Conservation (phyloP, 2,888 invertebrate species). For the Erebia palarica region DNA sequence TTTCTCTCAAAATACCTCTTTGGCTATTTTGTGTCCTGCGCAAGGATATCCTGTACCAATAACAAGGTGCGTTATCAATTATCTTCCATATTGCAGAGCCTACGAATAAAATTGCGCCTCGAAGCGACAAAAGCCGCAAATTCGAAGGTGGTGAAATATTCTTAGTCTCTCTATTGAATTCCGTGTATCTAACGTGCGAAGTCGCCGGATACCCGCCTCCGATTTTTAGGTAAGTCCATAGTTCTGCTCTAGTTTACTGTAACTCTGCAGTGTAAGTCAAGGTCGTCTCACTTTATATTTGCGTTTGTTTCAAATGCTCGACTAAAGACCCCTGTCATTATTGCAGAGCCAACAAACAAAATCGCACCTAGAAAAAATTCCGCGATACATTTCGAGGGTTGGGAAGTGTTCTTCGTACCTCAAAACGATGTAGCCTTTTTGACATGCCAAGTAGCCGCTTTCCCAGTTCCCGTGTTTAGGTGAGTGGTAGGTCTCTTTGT, state of each 20-base stretch:
- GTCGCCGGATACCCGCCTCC: constrained; percentile 81
- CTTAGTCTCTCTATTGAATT: constrained; percentile 58
- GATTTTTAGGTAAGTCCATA: constrained; percentile 67
- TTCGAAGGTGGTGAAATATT: constrained; percentile 72
- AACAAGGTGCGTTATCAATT: constrained; percentile 82
- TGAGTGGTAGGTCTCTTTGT: constrained; percentile 74
- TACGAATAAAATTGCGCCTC: constrained; percentile 85
- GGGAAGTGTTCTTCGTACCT: constrained; percentile 83
- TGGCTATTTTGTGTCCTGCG: constrained; percentile 78
- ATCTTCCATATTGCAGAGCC: constrained; percentile 83
- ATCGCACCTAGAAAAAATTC: constrained; percentile 83
- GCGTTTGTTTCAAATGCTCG: constrained; percentile 1
- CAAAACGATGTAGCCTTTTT: constrained; percentile 80
- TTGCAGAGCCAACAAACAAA: constrained; percentile 83
- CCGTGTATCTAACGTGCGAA: constrained; percentile 77
- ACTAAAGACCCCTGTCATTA: constrained; percentile 42
- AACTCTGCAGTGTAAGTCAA: neutral
- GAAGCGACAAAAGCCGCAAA: constrained; percentile 72
- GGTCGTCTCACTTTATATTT: neutral
- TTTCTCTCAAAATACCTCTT: constrained; percentile 58
- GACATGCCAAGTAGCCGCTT: constrained; percentile 87
- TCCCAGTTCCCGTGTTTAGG: constrained; percentile 87
- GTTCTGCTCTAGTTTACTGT: constrained; percentile 5
- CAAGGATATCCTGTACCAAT: constrained; percentile 84
- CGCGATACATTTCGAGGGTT: constrained; percentile 84